Conservation (phyloP, 2,888 invertebrate species). For the Caenorhabditis uteleia region DNA sequence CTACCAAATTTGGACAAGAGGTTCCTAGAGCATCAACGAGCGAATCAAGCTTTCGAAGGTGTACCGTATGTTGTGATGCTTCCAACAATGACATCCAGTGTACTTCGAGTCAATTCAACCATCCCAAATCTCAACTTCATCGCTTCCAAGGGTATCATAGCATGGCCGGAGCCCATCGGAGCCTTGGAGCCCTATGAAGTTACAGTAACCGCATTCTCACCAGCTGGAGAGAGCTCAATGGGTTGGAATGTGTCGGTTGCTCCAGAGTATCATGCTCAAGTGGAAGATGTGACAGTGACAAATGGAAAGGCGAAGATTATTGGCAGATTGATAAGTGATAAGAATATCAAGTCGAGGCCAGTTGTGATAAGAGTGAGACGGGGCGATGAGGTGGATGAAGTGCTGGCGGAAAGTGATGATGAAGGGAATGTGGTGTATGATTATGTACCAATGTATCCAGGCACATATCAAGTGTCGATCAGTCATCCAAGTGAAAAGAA, state of each 20-base stretch:
- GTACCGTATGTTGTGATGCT: constrained; percentile 52
- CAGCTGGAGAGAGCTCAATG: constrained; percentile 38
- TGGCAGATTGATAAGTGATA: constrained; percentile 26
- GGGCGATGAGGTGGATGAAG: constrained; percentile 28
- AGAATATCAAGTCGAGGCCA: constrained; percentile 9
- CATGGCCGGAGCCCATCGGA: constrained; percentile 56
- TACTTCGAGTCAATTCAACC: constrained; percentile 47
- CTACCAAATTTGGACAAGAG: constrained; percentile 38
- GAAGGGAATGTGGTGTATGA: constrained; percentile 17
- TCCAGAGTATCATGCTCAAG: constrained; percentile 38
- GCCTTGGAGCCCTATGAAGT: constrained; percentile 46
- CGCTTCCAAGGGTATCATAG: constrained; percentile 40
- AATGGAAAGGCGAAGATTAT: constrained; percentile 24
- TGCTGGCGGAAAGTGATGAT: constrained; percentile 13
- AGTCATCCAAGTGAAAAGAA: constrained; percentile 12
- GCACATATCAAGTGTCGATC: constrained; percentile 22
- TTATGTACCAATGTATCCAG: constrained; percentile 30
- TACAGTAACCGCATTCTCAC: constrained; percentile 41
- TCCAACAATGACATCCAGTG: constrained; percentile 42
- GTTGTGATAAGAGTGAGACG: constrained; percentile 23
- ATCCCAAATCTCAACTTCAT: constrained; percentile 45
- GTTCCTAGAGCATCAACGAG: constrained; percentile 46
- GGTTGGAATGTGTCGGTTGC: constrained; percentile 44
- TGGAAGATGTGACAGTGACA: constrained; percentile 34
- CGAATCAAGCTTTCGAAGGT: constrained; percentile 52